These are phyloP conservation scores for Brachirus orientalis DNA, from an alignment of 2,113 vertebrate species.

Conservation along the genomic window DNA sequence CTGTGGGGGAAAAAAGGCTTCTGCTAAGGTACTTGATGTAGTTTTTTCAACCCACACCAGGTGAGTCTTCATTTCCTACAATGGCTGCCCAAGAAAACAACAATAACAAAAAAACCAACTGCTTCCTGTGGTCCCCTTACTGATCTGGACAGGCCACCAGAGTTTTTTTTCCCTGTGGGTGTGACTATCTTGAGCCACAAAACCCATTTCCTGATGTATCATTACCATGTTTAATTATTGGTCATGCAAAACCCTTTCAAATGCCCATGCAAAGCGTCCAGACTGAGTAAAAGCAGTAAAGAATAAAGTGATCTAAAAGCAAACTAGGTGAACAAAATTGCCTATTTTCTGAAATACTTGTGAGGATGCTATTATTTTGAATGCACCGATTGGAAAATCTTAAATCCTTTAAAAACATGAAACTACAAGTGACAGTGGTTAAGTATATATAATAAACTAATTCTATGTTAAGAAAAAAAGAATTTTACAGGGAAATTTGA, in stretches of 20 bases:
- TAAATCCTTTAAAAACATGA: no score
- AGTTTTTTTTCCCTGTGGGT: conserved; percentile 34
- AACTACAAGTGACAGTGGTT: no score
- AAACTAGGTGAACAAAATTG: background rate
- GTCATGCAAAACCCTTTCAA: conserved; percentile 18
- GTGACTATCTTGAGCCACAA: conserved; percentile 42
- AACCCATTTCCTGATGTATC: conserved; percentile 47
- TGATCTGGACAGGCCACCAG: conserved; percentile 13
- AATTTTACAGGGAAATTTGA: background rate
- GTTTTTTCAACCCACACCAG: conserved; percentile 31
- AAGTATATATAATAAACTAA: background rate
- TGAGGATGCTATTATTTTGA: no score
- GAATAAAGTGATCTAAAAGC: background rate
- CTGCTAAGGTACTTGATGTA: conserved; percentile 3
- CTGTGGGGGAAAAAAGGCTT: background rate
- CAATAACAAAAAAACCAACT: conserved; percentile 31
- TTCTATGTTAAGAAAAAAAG: background rate
- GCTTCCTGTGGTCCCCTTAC: conserved; percentile 26
- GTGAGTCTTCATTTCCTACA: conserved; percentile 48
- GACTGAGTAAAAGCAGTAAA: no score
- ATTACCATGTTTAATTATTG: conserved; percentile 42
- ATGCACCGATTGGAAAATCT: no score
- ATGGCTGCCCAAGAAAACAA: conserved; percentile 28
- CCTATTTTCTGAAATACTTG: no score
- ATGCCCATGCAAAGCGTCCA: no score